These are phyloP conservation scores for Brachionus angularis DNA, from an alignment of 1,140 invertebrate species.

Conservation along the genomic window DNA sequence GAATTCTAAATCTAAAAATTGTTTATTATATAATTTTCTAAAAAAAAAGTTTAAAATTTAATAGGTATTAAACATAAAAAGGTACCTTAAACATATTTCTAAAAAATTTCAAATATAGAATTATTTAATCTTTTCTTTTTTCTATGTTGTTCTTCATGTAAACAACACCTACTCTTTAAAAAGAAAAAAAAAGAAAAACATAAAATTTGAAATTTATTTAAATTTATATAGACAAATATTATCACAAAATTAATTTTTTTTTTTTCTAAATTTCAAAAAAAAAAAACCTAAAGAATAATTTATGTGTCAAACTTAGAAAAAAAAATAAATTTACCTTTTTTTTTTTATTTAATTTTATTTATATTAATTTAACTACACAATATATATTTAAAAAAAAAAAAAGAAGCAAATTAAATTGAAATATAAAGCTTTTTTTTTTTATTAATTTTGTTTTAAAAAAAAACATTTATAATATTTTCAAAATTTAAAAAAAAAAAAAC, in stretches of 20 bases:
- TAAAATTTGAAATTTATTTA: too few relatives aligned
- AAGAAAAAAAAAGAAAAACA: neutral
- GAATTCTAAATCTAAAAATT: too few relatives aligned
- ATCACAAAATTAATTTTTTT: neutral
- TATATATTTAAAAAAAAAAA: neutral
- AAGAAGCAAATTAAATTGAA: neutral
- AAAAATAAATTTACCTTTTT: slow-evolving; percentile 41
- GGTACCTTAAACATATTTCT: too few relatives aligned
- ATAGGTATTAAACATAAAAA: too few relatives aligned
- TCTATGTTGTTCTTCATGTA: neutral
- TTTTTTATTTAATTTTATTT: slow-evolving; percentile 7
- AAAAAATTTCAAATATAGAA: too few relatives aligned
- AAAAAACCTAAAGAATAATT: slow-evolving; percentile 12
- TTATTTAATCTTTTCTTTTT: too few relatives aligned
- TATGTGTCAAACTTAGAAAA: slow-evolving; percentile 37
- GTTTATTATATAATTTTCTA: too few relatives aligned
- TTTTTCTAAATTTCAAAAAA: neutral
- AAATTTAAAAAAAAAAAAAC: too few relatives aligned
- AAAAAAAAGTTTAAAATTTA: too few relatives aligned
- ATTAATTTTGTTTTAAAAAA: too few relatives aligned
- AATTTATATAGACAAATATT: too few relatives aligned
- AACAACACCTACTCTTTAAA: neutral
- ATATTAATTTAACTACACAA: slow-evolving; percentile 16
- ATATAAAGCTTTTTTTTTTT: slow-evolving; percentile 27
- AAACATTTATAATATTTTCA: too few relatives aligned